Evolutionary conservation across 2,113 vertebrate genomes (phyloP).

Genomic region (Pachycephala philippinensis): DNA sequence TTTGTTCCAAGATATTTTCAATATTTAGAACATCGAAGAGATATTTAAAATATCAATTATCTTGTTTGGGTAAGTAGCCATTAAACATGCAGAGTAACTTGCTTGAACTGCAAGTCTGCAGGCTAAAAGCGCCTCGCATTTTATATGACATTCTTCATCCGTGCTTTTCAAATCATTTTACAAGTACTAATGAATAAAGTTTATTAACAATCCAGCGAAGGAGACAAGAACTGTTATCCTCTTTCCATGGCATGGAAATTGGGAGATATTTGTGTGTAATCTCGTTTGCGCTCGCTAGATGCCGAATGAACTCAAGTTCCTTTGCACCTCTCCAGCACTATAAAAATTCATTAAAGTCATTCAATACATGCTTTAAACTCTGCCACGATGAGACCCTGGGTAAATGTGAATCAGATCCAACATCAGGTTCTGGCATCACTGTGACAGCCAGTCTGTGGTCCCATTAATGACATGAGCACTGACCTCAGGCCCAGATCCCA

Average conservation of each 20-base stretch:
- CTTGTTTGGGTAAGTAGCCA: slow-evolving; percentile 51
- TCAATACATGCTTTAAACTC: not conserved
- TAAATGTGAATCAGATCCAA: not conserved
- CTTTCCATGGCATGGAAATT: not conserved
- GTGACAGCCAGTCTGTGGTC: not conserved
- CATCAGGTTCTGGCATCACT: not conserved
- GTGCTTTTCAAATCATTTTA: slow-evolving; percentile 49
- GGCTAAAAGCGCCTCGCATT: not conserved
- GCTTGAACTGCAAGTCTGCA: slow-evolving; percentile 8
- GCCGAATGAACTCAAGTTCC: not conserved
- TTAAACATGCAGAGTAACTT: slow-evolving; percentile 45
- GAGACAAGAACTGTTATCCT: slow-evolving; percentile 4
- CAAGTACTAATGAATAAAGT: slow-evolving; percentile 53
- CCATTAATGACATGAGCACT: not conserved
- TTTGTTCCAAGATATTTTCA: slow-evolving; percentile 43
- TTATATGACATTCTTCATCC: slow-evolving; percentile 25
- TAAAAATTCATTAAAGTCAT: not conserved
- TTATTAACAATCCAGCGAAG: slow-evolving; percentile 10
- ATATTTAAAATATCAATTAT: slow-evolving; percentile 54
- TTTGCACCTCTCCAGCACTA: not conserved
- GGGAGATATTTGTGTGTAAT: slow-evolving; percentile 36
- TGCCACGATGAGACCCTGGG: accelerated
- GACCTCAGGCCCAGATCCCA: not conserved
- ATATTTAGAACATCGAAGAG: slow-evolving; percentile 21
- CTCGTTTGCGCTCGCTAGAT: not conserved